A percentile compares a stretch with the other conserved stretches of the same genome.
These are phyloP conservation scores for Apoderus coryli DNA, from an alignment of 2,888 invertebrate genomes.

Conservation along the genomic window DNA sequence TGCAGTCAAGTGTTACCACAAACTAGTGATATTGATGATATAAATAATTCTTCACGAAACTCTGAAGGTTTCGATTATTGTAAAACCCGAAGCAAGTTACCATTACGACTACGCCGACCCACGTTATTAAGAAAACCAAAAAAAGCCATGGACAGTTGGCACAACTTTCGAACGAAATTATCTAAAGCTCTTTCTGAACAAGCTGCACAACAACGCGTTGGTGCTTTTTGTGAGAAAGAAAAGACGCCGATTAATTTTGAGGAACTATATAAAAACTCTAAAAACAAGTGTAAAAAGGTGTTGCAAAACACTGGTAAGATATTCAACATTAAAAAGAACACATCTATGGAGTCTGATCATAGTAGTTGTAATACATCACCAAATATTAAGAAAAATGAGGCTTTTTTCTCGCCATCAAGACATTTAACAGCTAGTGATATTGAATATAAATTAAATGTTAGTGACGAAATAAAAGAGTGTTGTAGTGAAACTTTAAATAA, in stretches of 20 bases:
- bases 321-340: slow-evolving; percentile 22
- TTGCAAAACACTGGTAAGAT: slow-evolving; percentile 28
- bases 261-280: slow-evolving; percentile 31
- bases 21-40: slow-evolving; percentile 8
- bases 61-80: slow-evolving; percentile 23
- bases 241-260: slow-evolving; percentile 27
- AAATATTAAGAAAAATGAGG: slow-evolving; percentile 24
- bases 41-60: slow-evolving; percentile 10
- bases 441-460: slow-evolving; percentile 24
- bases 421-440: slow-evolving; percentile 25
- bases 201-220: slow-evolving; percentile 29
- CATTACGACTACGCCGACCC: slow-evolving; percentile 23
- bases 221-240: slow-evolving; percentile 27
- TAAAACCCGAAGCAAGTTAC: slow-evolving; percentile 24
- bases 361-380: slow-evolving; percentile 14
- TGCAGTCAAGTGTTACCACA: slow-evolving; percentile 25
- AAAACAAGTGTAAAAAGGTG: slow-evolving; percentile 29
- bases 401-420: slow-evolving; percentile 22
- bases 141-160: slow-evolving; percentile 27
- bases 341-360: slow-evolving; percentile 15
- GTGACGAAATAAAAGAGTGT: slow-evolving; percentile 12
- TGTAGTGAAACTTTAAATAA: slow-evolving; percentile 12
- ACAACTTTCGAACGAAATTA: slow-evolving; percentile 27
- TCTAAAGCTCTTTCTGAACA: slow-evolving; percentile 28
- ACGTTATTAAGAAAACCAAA: slow-evolving; percentile 25